These are phyloP conservation scores for Lepus timidus DNA, from an alignment of 2,113 vertebrate genomes.

Conservation along the genomic window DNA sequence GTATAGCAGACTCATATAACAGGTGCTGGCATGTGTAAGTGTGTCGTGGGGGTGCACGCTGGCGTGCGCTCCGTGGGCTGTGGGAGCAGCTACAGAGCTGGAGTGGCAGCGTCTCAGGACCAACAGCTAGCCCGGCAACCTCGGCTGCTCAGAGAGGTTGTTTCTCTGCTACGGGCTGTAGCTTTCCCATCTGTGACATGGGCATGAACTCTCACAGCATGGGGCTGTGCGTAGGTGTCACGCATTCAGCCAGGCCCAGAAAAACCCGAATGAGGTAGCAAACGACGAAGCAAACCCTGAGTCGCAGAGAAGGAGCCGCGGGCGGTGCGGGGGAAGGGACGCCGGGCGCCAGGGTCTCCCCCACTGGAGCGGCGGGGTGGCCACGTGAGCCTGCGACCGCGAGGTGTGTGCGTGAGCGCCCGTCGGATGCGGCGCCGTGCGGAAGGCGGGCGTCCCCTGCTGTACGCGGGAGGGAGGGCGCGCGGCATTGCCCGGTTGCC, in stretches of 20 bases:
- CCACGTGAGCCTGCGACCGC: background rate
- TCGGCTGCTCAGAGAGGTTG: background rate
- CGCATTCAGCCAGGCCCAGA: background rate
- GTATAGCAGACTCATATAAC: no score
- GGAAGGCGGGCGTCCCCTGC: conserved; percentile 58
- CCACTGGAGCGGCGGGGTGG: background rate
- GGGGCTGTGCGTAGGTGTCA: background rate
- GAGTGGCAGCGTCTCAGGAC: background rate
- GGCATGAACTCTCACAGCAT: background rate
- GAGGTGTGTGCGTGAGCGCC: background rate
- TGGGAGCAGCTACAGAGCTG: background rate
- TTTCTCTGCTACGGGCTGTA: background rate
- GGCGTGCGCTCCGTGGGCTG: background rate
- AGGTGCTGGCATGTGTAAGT: background rate
- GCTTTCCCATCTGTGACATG: conserved; percentile 32
- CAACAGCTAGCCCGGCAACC: background rate
- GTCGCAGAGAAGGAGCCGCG: background rate
- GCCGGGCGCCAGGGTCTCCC: background rate
- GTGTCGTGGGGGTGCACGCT: background rate
- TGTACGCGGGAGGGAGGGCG: conserved; percentile 54
- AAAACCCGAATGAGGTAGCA: background rate
- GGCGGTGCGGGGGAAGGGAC: background rate
- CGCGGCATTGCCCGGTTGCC: conserved; percentile 83
- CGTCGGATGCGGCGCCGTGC: background rate
- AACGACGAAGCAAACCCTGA: background rate